A percentile compares a stretch with the other conserved stretches of the same genome.
phyloP scores from a whole-genome alignment of 2,888 invertebrate species.

The Syrista parreyssii region DNA sequence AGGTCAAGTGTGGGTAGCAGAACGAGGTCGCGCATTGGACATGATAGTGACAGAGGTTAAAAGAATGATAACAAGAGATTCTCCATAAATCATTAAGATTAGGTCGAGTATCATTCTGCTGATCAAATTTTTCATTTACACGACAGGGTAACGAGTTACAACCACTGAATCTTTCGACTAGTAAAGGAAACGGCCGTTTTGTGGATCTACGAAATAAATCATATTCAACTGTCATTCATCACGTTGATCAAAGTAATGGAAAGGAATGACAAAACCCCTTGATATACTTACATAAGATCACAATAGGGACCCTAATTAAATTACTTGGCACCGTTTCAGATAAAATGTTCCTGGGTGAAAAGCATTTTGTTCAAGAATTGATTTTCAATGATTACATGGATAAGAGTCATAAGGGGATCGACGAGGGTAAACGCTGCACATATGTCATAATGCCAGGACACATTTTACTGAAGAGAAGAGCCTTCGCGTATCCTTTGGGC shows the following conservation, averaged over 20 bases:
- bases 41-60: slow-evolving; percentile 59
- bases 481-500: slow-evolving; percentile 77
- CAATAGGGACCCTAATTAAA: neutral
- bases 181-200: neutral
- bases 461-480: slow-evolving; percentile 75
- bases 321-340: slow-evolving; percentile 22
- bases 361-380: slow-evolving; percentile 75
- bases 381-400: slow-evolving; percentile 78
- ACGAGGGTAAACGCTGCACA: slow-evolving; percentile 77
- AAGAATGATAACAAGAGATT: slow-evolving; percentile 61
- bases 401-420: slow-evolving; percentile 70
- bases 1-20: slow-evolving; percentile 78
- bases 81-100: neutral
- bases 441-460: slow-evolving; percentile 80
- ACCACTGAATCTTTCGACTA: neutral
- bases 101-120: slow-evolving; percentile 18
- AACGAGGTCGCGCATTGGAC: slow-evolving; percentile 77
- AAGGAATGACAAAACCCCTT: neutral
- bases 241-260: neutral
- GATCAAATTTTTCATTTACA: slow-evolving; percentile 9
- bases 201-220: neutral
- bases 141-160: neutral
- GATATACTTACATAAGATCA: neutral
- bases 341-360: slow-evolving; percentile 76
- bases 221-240: neutral